These are phyloP conservation scores for Grammomys dolichurus DNA, from an alignment of 2,113 vertebrate species.

Conservation along the genomic window DNA sequence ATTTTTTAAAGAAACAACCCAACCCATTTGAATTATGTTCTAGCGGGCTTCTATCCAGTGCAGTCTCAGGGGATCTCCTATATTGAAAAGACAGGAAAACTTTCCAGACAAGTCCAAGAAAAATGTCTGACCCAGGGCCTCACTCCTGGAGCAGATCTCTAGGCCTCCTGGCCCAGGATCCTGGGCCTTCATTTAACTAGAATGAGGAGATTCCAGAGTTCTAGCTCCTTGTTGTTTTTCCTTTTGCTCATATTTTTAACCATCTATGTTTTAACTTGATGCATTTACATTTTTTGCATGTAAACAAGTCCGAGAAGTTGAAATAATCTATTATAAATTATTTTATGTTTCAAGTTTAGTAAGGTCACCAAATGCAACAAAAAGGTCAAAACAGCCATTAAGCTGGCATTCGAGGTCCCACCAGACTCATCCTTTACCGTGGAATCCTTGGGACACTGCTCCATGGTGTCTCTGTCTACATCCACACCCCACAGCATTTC, in stretches of 20 bases:
- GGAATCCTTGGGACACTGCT: not conserved
- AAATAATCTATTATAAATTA: not conserved
- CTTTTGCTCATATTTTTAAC: not conserved
- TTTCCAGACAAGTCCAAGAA: not conserved
- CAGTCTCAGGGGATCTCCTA: not conserved
- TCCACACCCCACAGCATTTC: no score
- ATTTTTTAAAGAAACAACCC: not conserved
- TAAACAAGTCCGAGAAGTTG: not conserved
- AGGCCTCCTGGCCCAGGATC: not conserved
- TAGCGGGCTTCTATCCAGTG: not conserved
- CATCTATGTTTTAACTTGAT: not conserved
- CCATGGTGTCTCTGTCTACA: no score
- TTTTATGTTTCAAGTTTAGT: constrained; percentile 21
- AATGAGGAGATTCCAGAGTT: not conserved
- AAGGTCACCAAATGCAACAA: not conserved
- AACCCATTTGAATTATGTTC: constrained; percentile 10
- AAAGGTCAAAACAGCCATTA: not conserved
- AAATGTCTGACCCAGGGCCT: not conserved
- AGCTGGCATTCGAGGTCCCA: not conserved
- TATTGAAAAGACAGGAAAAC: not conserved
- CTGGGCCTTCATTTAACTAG: not conserved
- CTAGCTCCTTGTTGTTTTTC: not conserved
- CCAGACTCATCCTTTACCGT: not conserved
- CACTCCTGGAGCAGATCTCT: not conserved
- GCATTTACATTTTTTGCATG: constrained; percentile 21